Evolutionary conservation across 2,797 vertebrate genomes (phyloP), one percentile per base, ranked within the genome.

Genomic region (Atherinosoma microstoma): DNA sequence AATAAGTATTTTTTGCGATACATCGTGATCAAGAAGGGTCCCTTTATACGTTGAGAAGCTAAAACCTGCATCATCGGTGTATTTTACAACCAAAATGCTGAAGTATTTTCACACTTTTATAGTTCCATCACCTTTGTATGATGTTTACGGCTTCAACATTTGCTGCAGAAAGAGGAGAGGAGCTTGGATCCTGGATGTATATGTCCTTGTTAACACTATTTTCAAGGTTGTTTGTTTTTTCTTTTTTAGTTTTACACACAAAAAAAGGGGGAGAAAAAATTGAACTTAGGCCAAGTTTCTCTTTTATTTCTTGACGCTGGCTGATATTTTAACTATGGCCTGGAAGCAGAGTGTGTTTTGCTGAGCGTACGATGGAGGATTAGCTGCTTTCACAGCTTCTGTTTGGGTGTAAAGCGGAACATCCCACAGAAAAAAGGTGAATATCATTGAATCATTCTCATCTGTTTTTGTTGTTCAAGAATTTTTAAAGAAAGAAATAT

Each of bases 1-100:
- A 51, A 64, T 62, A 53, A 4, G 1, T 57, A 45, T 79, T 80
- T 87, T 49, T 80, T 35, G 24, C 67, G 24, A 65, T 47, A 73
- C 70, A 80, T 72, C 75, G 84, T 79, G 80, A 79, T 70, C 6
- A 63, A 54, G 57, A 34, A 38, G 53, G 57, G 73, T 75, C 83
- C 82, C 83, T 88, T 84, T 83, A 70, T 84, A 89, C 80, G 82
- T 78, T 58, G 78, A 82, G 78, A 79, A 76, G 22, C 40, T 67
- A 53, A 66, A 82, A 80, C 69, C 32, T 34, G 62, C 72, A 83
- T 82, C 68, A 85, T 75, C 80, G 74, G 6, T 89, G 59, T 89
- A 87, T 91, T 92, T 91, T 87, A 71, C 84, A 92, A 87, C 67
- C 67, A 63, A 90, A 91, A 90, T 93, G 88, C 93, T 91, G 88